These are phyloP conservation scores for Lytechinus variegatus DNA, from an alignment of 35 echinoderm and acorn worm species.

Conservation along the genomic window DNA sequence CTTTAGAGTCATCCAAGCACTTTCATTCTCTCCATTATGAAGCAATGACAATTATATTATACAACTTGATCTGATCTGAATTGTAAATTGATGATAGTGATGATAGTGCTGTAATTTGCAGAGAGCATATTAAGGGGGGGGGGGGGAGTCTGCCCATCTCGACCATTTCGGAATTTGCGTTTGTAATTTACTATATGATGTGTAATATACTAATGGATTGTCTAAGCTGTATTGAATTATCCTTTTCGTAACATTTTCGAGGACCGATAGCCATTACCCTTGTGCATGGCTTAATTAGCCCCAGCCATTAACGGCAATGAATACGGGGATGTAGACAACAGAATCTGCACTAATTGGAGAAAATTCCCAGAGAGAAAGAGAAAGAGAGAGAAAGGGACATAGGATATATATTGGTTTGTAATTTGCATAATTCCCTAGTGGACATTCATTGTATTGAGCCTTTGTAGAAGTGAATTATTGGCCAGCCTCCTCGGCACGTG, in stretches of 20 bases:
- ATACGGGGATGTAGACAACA: background rate
- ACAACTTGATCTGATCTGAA: background rate
- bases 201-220: background rate
- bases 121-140: background rate
- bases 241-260: background rate
- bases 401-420: background rate
- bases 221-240: background rate
- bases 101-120: background rate
- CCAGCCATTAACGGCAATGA: background rate
- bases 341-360: background rate
- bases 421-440: slow-evolving; percentile 27
- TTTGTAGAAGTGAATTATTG: background rate
- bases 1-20: background rate
- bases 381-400: background rate
- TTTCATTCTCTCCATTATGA: background rate
- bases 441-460: background rate
- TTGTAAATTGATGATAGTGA: background rate
- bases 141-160: background rate
- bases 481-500: background rate
- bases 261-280: background rate
- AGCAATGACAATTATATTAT: background rate
- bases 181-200: background rate
- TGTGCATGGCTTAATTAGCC: background rate
- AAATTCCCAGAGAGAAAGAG: background rate
- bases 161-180: background rate